Evolutionary conservation across 2,888 invertebrate species (phyloP).

Genomic region (Gonocerus acuteangulatus): DNA sequence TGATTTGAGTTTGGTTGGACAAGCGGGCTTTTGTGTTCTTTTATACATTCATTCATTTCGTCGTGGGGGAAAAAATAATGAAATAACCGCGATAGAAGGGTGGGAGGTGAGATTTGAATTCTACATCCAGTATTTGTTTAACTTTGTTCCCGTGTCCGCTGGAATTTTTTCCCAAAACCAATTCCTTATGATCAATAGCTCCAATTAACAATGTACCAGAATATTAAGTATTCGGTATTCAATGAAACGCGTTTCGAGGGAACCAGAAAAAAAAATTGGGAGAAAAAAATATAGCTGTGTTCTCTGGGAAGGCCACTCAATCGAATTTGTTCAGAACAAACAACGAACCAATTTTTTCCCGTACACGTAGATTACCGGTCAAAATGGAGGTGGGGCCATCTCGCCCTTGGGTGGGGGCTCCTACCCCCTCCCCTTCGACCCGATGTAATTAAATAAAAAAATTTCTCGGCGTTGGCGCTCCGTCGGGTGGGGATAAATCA

Average conservation of each 20-base stretch:
- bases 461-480: not conserved
- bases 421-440: constrained; percentile 3
- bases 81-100: no score
- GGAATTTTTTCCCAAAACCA: constrained; percentile 25
- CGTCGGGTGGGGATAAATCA: constrained; percentile 19
- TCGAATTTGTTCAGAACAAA: constrained; percentile 28
- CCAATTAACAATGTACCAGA: constrained; percentile 28
- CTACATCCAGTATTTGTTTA: constrained; percentile 20
- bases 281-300: constrained; percentile 14
- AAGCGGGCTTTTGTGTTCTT: no score
- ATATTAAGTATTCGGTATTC: constrained; percentile 26
- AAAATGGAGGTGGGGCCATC: constrained; percentile 20
- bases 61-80: no score
- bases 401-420: not conserved
- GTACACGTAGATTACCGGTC: constrained; percentile 29
- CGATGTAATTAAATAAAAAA: constrained; percentile 24
- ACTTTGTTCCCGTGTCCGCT: constrained; percentile 18
- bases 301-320: constrained; percentile 15
- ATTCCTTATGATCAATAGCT: constrained; percentile 27
- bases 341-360: constrained; percentile 28
- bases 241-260: constrained; percentile 19
- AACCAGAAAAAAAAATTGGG: constrained; percentile 7
- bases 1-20: no score
- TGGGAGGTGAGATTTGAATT: constrained; percentile 8
- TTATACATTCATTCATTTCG: no score